These are phyloP conservation scores for Anaspis maculata DNA, from an alignment of 2,888 invertebrate species.

Conservation along the genomic window DNA sequence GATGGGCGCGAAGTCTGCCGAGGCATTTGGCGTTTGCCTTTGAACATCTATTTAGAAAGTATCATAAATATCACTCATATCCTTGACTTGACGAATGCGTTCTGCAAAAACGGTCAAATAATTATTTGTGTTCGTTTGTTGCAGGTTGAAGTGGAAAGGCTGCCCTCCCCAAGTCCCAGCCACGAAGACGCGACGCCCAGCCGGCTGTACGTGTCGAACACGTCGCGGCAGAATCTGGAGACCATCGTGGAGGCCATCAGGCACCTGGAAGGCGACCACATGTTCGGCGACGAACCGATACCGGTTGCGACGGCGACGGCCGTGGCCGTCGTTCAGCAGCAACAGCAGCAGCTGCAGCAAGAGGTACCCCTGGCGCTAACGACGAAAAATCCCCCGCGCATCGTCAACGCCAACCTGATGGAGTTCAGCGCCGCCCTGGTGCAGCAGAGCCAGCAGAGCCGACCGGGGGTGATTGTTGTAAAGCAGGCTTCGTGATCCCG, in stretches of 20 bases:
- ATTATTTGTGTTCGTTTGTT: no score
- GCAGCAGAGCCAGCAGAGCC: conserved; percentile 55
- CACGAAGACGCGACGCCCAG: conserved; percentile 40
- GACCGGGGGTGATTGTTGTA: conserved; percentile 86
- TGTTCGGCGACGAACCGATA: conserved; percentile 76
- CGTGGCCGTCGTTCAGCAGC: conserved; percentile 22
- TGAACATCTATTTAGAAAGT: no score
- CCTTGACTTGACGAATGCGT: no score
- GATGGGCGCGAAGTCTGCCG: no score
- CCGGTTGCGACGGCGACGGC: no score
- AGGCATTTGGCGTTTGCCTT: no score
- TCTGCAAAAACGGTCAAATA: no score
- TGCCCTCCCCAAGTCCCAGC: conserved; percentile 26
- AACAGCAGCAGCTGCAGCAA: conserved; percentile 35
- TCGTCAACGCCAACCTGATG: conserved; percentile 29
- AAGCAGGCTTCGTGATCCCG: conserved; percentile 72
- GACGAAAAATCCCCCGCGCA: no score
- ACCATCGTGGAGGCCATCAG: conserved; percentile 98
- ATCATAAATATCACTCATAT: no score
- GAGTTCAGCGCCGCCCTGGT: conserved; percentile 46
- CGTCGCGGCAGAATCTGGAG: conserved; percentile 90
- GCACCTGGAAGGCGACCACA: conserved; percentile 92
- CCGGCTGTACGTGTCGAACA: conserved; percentile 55
- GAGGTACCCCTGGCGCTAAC: conserved; percentile 55
- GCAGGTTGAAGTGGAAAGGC: conserved; percentile 41